Conservation (phyloP, 1,140 invertebrate genomes). For the Aphelenchoides avenae region DNA sequence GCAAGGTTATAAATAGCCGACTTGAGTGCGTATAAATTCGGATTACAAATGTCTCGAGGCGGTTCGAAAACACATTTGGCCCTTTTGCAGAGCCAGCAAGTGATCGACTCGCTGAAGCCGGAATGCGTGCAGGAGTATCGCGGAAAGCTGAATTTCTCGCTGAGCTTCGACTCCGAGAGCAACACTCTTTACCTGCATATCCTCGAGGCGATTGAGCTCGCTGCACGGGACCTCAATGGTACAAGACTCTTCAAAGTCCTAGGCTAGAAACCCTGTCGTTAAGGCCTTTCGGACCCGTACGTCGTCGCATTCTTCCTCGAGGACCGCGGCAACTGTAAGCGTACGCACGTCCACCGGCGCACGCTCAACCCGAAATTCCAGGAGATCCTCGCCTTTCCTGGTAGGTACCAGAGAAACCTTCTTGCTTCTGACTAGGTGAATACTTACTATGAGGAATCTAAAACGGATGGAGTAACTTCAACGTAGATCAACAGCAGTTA, state of each 20-base stretch:
- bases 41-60: no score
- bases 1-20: no score
- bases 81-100: slow-evolving; percentile 42
- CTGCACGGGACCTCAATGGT: slow-evolving; percentile 51
- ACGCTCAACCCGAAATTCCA: slow-evolving; percentile 95
- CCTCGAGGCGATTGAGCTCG: slow-evolving; percentile 53
- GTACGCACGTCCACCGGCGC: slow-evolving; percentile 90
- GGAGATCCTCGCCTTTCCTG: slow-evolving; percentile 95
- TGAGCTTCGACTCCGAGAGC: slow-evolving; percentile 44
- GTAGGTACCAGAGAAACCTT: no score
- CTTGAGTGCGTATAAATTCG: no score
- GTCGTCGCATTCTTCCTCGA: slow-evolving; percentile 78
- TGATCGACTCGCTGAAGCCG: slow-evolving; percentile 46
- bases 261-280: not conserved
- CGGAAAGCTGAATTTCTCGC: slow-evolving; percentile 47
- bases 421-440: no score
- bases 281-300: slow-evolving; percentile 20
- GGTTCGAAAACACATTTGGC: no score
- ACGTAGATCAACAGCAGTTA: no score
- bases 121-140: slow-evolving; percentile 46
- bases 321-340: slow-evolving; percentile 89
- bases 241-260: not conserved
- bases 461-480: no score
- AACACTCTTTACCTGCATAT: slow-evolving; percentile 43
- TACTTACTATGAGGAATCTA: no score